Conservation (phyloP, 2,113 vertebrate genomes). For the Peromyscus maniculatus region DNA sequence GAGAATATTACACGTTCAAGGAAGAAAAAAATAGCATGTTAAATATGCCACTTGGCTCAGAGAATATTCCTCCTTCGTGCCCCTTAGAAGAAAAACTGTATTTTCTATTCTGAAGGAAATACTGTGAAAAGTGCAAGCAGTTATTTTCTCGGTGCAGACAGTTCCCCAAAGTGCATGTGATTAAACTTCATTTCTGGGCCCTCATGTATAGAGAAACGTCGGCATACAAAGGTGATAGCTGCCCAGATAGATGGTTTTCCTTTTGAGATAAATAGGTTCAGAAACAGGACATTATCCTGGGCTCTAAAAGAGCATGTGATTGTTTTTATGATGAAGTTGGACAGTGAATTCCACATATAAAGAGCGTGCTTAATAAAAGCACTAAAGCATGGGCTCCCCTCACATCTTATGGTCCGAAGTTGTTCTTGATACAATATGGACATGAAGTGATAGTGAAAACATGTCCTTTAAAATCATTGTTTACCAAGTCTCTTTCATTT, state of each 20-base stretch:
- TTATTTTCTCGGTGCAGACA: constrained; percentile 14
- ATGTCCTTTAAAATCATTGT: neutral
- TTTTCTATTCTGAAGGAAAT: constrained; percentile 52
- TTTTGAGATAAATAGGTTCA: neutral
- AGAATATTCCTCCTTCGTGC: constrained; percentile 25
- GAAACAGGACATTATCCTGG: neutral
- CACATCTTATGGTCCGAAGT: neutral
- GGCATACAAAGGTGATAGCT: neutral
- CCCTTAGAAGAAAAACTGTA: neutral
- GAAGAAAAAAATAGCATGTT: neutral
- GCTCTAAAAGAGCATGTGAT: neutral
- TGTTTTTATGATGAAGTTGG: neutral
- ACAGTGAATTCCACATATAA: neutral
- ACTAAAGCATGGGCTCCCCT: neutral
- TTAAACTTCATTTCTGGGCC: constrained; percentile 46
- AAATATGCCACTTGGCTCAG: neutral
- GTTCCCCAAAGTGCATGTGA: neutral
- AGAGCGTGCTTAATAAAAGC: neutral
- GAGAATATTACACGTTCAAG: neutral
- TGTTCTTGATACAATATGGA: neutral
- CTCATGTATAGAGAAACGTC: neutral
- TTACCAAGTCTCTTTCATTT: neutral
- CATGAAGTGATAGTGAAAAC: neutral
- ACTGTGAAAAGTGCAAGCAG: neutral
- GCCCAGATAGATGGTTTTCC: constrained; percentile 22